A percentile compares a stretch with the other conserved stretches of the same genome.
Evolutionary conservation across 2,113 vertebrate genomes (phyloP).

Genomic region (Epinephelus fuscoguttatus): DNA sequence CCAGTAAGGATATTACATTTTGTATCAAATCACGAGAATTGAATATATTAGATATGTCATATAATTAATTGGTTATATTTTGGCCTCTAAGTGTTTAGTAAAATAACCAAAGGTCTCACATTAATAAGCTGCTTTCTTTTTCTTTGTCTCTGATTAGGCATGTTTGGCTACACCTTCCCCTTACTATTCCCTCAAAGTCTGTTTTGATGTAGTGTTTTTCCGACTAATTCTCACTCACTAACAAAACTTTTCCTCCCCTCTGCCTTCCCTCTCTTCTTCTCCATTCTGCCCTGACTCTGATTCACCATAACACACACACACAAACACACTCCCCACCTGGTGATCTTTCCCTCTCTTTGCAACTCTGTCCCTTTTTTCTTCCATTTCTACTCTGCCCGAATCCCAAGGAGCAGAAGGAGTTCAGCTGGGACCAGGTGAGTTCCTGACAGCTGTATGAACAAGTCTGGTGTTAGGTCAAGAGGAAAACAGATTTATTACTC

Average conservation of each 20-base stretch:
- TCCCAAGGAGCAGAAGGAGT: conserved; percentile 91
- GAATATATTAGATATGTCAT: not conserved
- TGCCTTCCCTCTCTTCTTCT: conserved; percentile 67
- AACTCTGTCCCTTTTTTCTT: conserved; percentile 60
- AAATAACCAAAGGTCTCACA: conserved; percentile 23
- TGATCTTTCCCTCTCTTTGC: conserved; percentile 77
- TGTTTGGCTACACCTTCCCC: conserved; percentile 80
- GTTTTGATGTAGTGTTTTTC: conserved; percentile 80
- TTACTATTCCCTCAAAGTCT: conserved; percentile 80
- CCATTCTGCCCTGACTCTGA: conserved; percentile 42
- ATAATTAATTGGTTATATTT: not conserved
- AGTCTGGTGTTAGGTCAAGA: not conserved
- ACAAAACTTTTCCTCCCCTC: conserved; percentile 82
- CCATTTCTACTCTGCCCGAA: conserved; percentile 51
- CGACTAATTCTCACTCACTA: conserved; percentile 86
- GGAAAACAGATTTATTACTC: not conserved
- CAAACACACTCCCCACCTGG: conserved; percentile 23
- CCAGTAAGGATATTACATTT: conserved; percentile 85
- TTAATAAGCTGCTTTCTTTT: conserved; percentile 68
- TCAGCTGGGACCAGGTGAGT: conserved; percentile 95
- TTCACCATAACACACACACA: conserved; percentile 59
- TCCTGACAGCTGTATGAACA: not conserved
- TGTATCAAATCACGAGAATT: not conserved
- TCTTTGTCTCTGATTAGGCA: conserved; percentile 85
- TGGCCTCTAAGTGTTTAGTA: not conserved